A percentile compares a stretch with the other conserved stretches of the same genome.
phyloP scores from a whole-genome alignment of 2,888 invertebrate genomes.

The Siphonodentalium dalli region DNA sequence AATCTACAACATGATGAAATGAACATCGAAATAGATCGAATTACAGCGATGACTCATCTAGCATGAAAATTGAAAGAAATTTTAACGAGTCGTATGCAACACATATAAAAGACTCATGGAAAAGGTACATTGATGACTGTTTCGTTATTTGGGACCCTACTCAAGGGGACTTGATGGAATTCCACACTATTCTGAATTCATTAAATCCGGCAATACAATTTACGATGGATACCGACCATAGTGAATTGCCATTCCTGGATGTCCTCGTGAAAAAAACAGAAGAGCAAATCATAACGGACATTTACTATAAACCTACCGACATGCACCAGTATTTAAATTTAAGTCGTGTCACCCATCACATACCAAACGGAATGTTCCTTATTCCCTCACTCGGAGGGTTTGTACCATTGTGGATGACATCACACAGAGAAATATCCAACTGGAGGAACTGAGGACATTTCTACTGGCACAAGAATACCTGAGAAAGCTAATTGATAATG shows the following conservation, averaged over 20 bases:
- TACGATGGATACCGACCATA: conserved; percentile 8
- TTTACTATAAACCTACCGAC: conserved; percentile 17
- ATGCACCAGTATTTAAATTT: conserved; percentile 17
- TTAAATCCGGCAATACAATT: conserved; percentile 7
- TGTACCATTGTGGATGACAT: conserved; percentile 6
- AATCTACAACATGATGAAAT: no score
- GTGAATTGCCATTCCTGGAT: conserved; percentile 12
- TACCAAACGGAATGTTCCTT: conserved; percentile 12
- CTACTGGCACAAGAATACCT: conserved; percentile 8
- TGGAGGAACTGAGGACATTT: background rate
- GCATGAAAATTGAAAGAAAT: no score
- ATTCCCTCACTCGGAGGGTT: conserved; percentile 9
- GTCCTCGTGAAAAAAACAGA: background rate
- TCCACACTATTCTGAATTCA: background rate
- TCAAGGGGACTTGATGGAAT: background rate
- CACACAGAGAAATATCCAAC: background rate
- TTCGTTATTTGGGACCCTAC: conserved; percentile 11
- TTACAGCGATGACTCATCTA: no score
- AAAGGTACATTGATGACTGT: conserved; percentile 23
- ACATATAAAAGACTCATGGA: no score
- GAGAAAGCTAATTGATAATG: background rate
- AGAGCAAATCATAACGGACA: conserved; percentile 4
- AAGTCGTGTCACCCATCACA: conserved; percentile 17
- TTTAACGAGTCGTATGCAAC: no score
- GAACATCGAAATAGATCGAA: no score